Conservation (phyloP, 2,797 vertebrate genomes). For the Sebastes elongatus region DNA sequence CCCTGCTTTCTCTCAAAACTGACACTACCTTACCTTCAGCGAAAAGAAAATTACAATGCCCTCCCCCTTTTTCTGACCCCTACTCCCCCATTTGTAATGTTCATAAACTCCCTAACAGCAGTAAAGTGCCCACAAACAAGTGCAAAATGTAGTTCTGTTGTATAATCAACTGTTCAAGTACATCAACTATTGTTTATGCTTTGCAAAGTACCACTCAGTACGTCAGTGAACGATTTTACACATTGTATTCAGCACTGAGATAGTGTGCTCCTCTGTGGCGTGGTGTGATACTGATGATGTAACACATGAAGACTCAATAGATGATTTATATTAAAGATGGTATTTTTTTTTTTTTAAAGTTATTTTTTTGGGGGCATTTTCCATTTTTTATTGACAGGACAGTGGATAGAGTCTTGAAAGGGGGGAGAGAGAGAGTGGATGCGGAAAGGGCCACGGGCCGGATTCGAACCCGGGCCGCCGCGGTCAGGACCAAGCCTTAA, state of each 20-base stretch:
- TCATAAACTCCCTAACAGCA: not conserved
- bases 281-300: not conserved
- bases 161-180: not conserved
- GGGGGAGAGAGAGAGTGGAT: too few species aligned
- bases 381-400: too few species aligned
- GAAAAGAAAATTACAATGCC: not conserved
- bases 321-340: not conserved
- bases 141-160: constrained; percentile 1
- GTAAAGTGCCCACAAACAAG: not conserved
- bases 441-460: too few species aligned
- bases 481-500: too few species aligned
- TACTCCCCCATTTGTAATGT: not conserved
- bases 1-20: not conserved
- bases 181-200: not conserved
- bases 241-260: not conserved
- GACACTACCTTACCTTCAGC: not conserved
- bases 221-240: not conserved
- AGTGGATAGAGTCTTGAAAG: too few species aligned
- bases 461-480: too few species aligned
- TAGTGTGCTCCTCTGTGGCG: not conserved
- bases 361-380: too few species aligned
- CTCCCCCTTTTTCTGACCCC: not conserved
- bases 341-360: not conserved
- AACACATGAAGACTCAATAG: not conserved
- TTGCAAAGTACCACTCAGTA: not conserved